These are phyloP conservation scores for Callyntrura sp. DNA, from an alignment of 2,888 invertebrate species.

Conservation along the genomic window DNA sequence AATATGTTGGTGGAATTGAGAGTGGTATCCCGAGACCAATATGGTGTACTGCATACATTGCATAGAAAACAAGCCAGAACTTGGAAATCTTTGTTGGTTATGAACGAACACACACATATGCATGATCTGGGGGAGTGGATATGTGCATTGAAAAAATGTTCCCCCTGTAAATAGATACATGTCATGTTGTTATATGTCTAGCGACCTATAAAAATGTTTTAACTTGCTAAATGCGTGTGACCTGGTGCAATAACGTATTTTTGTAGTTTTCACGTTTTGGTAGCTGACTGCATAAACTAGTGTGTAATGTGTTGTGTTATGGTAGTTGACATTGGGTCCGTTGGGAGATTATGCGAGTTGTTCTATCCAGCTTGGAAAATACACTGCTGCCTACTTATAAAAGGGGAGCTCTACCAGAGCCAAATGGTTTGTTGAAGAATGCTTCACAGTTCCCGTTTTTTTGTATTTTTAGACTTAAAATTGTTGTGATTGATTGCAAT, in stretches of 20 bases:
- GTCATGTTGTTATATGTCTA: too few species aligned
- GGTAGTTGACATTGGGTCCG: constrained; percentile 61
- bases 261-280: not conserved
- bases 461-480: too few species aligned
- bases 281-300: constrained; percentile 30
- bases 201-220: not conserved
- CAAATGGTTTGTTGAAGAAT: not conserved
- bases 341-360: constrained; percentile 45
- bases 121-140: constrained; percentile 13
- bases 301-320: constrained; percentile 63
- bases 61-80: not conserved
- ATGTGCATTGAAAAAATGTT: constrained; percentile 47
- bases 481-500: constrained; percentile 72
- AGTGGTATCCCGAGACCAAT: constrained; percentile 75
- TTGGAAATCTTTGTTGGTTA: not conserved
- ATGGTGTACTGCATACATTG: not conserved
- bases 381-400: not conserved
- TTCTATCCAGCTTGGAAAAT: constrained; percentile 10
- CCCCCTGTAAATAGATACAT: too few species aligned
- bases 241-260: not conserved
- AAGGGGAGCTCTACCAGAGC: not conserved
- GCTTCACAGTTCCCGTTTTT: not conserved
- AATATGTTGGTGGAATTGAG: constrained; percentile 63
- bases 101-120: not conserved
- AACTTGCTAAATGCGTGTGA: constrained; percentile 1